These are phyloP conservation scores for Catharus fuscescens DNA, from an alignment of 2,113 vertebrate genomes.

Conservation along the genomic window DNA sequence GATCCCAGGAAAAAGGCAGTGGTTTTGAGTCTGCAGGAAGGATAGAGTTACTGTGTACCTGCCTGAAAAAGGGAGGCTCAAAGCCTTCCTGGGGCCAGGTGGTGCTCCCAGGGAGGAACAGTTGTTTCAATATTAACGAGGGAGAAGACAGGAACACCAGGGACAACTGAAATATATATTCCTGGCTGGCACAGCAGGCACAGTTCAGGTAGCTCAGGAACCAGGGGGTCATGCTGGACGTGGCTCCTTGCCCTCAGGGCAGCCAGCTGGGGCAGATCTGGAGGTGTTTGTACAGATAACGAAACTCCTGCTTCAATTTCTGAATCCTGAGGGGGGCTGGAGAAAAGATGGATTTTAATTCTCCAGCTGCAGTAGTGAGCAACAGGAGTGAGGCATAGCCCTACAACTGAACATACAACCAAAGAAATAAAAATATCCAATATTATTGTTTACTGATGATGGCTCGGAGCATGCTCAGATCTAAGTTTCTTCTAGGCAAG, in stretches of 20 bases:
- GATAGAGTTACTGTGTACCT: neutral
- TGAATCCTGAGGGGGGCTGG: neutral
- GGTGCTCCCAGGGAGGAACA: neutral
- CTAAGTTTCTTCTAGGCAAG: neutral
- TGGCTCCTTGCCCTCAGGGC: neutral
- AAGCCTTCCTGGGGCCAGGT: conserved; percentile 23
- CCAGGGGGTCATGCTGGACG: neutral
- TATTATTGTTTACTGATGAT: neutral
- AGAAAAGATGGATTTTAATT: neutral
- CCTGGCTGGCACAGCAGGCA: neutral
- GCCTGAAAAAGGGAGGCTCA: neutral
- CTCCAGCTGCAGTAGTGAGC: neutral
- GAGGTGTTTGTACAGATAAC: neutral
- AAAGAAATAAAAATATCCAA: neutral
- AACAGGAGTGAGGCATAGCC: neutral
- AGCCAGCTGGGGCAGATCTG: neutral
- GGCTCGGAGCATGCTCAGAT: neutral
- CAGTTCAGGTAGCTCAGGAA: neutral
- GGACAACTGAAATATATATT: neutral
- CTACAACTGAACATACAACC: neutral
- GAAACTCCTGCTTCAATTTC: neutral
- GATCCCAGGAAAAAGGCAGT: neutral
- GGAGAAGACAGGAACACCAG: neutral
- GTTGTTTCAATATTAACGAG: neutral
- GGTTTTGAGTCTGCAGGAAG: neutral